phyloP scores from a whole-genome alignment of 2,113 vertebrate genomes.

The Spheniscus mendiculus region DNA sequence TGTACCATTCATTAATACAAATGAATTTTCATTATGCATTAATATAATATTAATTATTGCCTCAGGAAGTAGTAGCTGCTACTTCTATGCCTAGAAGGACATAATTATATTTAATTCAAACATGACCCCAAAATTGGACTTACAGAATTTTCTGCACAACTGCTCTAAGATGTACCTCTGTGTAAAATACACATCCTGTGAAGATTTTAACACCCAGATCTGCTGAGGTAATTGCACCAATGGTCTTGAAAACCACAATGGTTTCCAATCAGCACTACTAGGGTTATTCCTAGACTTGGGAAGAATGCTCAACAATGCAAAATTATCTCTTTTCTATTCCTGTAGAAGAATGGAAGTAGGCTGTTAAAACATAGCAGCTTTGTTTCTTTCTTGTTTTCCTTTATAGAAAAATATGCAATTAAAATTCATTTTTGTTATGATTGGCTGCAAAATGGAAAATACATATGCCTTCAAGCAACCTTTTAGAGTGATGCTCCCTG shows the following conservation, averaged over 20 bases:
- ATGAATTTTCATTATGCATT: conserved; percentile 37
- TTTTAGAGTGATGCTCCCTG: not conserved
- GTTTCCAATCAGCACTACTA: not conserved
- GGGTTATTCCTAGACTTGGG: not conserved
- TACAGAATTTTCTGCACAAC: not conserved
- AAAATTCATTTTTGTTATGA: not conserved
- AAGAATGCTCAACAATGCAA: not conserved
- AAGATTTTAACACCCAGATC: not conserved
- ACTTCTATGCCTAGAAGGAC: not conserved
- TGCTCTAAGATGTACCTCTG: not conserved
- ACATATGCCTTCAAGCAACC: not conserved
- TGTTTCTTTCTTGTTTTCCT: not conserved
- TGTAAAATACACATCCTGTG: no score
- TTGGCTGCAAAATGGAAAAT: not conserved
- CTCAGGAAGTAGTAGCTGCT: not conserved
- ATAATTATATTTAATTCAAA: not conserved
- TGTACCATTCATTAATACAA: conserved; percentile 45
- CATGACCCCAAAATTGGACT: not conserved
- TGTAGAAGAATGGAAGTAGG: not conserved
- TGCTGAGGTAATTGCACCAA: not conserved
- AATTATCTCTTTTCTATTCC: not conserved
- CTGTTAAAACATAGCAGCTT: not conserved
- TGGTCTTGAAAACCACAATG: not conserved
- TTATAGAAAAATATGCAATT: not conserved
- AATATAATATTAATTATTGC: conserved; percentile 42